A percentile compares a stretch with the other conserved stretches of the same genome.
These are phyloP conservation scores for Panthera tigris DNA, from an alignment of 2,113 vertebrate species.

Conservation along the genomic window DNA sequence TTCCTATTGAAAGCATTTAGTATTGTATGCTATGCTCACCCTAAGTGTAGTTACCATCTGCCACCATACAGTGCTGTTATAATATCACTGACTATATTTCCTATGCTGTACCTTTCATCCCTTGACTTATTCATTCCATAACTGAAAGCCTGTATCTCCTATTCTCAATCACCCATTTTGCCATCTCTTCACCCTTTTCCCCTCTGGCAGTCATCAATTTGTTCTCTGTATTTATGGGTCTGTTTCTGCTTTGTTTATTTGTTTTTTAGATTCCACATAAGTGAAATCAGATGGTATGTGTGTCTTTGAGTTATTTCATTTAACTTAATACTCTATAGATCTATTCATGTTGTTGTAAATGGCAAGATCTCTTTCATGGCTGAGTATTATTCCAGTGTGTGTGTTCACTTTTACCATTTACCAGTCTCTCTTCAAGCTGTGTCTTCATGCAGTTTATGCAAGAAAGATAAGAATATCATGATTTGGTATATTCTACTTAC, in stretches of 20 bases:
- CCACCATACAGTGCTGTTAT: neutral
- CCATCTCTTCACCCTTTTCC: neutral
- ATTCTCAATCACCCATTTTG: neutral
- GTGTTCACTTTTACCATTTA: neutral
- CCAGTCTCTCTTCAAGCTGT: neutral
- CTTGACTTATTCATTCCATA: neutral
- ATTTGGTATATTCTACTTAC: neutral
- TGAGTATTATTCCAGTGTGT: neutral
- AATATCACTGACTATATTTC: neutral
- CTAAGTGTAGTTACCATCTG: neutral
- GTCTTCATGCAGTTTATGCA: neutral
- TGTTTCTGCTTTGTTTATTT: neutral
- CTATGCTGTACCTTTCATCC: neutral
- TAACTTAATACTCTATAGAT: neutral
- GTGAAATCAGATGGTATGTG: neutral
- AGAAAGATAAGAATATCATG: neutral
- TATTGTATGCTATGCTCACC: neutral
- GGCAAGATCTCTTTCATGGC: neutral
- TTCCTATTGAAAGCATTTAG: neutral
- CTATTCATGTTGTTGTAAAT: neutral
- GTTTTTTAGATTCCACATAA: neutral
- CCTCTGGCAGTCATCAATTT: neutral
- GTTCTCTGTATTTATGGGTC: neutral
- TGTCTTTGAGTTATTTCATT: neutral
- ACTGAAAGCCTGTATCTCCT: neutral